Base-by-base conservation (phyloP, 2,113 vertebrate species). In the Sinocyclocheilus grahami region DNA sequence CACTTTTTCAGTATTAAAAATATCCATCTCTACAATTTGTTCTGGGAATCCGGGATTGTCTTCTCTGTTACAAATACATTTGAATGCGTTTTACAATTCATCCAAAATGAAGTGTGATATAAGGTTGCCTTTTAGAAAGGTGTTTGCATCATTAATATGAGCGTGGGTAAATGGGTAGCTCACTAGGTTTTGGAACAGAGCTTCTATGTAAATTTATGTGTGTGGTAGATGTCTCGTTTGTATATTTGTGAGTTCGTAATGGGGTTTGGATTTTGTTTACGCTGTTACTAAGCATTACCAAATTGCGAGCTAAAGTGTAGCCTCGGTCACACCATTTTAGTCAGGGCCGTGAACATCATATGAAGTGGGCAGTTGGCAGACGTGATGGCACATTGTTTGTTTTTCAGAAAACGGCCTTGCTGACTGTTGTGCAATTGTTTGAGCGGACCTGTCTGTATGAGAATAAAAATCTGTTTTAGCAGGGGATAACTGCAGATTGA, bases 261-360 rank as follows among this genome's bases (percentile, higher is more conserved):
- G 67, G 16, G 20, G 30, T 24, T 65, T 39, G 27, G 22, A 5
- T 33, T 74, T 53, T 60, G 63, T 78, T 62, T 60, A 69, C 30
- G 33, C n/a, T 30, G 79, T 67, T 67, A 67, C 62, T 67, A 82
- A 67, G 62, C 79, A 82, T 82, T 48, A 51, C 62, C 46, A 82
- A 30, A 67, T 33, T 1, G 1, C 22, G 16, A 42, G 33, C 33
- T 63, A 8, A 42, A 24, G 0, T 5, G 62, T 67, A 13, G 79
- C 13, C 77, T 78, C 30, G 39, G 30, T 22, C 53, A 37, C 55
- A 58, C 33, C 13, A 63, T 80, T n/a, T 80, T 22, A 39, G 4
- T 24, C 12, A 42, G 13, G 53, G n/a, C 30, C 20, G 6, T 22
- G 53, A 55, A 60, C 51, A 60, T 82, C 79, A 67, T 20, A 30